These are phyloP conservation scores for Neolamprologus ventralis DNA, from an alignment of 2,113 vertebrate species.

Conservation along the genomic window DNA sequence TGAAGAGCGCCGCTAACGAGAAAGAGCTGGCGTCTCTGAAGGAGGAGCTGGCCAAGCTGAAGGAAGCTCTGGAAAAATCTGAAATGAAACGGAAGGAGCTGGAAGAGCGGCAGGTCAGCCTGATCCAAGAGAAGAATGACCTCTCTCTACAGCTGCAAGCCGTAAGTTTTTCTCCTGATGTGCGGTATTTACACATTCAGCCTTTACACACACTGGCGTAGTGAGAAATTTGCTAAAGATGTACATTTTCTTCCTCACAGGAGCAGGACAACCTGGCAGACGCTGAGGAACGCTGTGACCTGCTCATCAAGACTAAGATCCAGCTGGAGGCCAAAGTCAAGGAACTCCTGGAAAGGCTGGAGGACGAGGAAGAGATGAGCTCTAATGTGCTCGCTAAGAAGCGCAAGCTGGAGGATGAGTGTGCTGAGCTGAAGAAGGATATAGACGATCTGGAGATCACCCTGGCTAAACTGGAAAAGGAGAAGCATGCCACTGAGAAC, in stretches of 20 bases:
- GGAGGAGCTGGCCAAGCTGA: slow-evolving; percentile 82
- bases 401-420: slow-evolving; percentile 89
- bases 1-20: slow-evolving; percentile 85
- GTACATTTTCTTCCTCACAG: slow-evolving; percentile 43
- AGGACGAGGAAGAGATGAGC: slow-evolving; percentile 89
- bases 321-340: slow-evolving; percentile 89
- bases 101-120: slow-evolving; percentile 87
- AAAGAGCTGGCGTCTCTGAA: slow-evolving; percentile 83
- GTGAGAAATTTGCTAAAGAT: not conserved
- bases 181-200: not conserved
- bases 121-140: slow-evolving; percentile 92
- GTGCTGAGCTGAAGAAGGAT: slow-evolving; percentile 89
- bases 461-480: slow-evolving; percentile 90
- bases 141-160: slow-evolving; percentile 87
- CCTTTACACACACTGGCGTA: not conserved
- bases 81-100: slow-evolving; percentile 87
- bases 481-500: slow-evolving; percentile 93
- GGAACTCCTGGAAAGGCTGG: slow-evolving; percentile 82
- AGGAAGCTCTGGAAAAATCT: slow-evolving; percentile 82
- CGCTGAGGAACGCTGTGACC: slow-evolving; percentile 87
- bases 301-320: slow-evolving; percentile 92
- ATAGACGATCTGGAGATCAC: slow-evolving; percentile 91
- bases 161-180: slow-evolving; percentile 64
- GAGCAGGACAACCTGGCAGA: slow-evolving; percentile 93
- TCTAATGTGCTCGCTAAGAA: slow-evolving; percentile 79